Evolutionary conservation across 1,140 invertebrate genomes (phyloP), one percentile per base, ranked within the genome.

Genomic region (Sitodiplosis mosellana): DNA sequence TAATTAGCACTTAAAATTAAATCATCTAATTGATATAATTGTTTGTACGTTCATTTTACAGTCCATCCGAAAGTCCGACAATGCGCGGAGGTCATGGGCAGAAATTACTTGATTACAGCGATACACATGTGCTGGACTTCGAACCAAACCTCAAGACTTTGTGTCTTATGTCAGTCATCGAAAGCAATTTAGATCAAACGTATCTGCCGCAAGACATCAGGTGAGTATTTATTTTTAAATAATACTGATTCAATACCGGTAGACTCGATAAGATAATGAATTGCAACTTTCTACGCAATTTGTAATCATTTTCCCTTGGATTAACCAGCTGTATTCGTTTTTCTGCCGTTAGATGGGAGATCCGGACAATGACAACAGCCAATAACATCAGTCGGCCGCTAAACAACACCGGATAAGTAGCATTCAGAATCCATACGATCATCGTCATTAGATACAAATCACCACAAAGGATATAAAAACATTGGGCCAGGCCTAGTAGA

Each of bases 61-160:
- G 55, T 51, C 55, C 54, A 37, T 52, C 27, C 49, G 40, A 22
- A 17, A 19, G 44, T 18, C 48, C 45, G 44, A 36, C 44, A 33
- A 15, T 27, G 49, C 22, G 38, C 21, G 22, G 19, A 6, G 11
- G 8, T 42, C 10, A 27, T 46, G 19, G 51, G 56, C 44, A 51
- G 52, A 49, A 50, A 49, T 51, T 49, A 44, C 40, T 45, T 20
- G 38, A 46, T 43, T 42, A 84, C 56, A 80, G 79, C 61, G 83
- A 87, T 64, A 70, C 84, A 47, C 75, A 81, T 61, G 70, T 86
- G 34, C 60, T 87, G 33, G 83, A 87, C 60, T 80, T 83, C 59
- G 69, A 72, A 51, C 81, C 82, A 17, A 73, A 72, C 7, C 64
- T 87, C 14, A 82, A 77, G 58, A 82, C 77, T 0, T 60, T 85